Conservation (phyloP, 2,113 vertebrate species). For the Gobius niger region DNA sequence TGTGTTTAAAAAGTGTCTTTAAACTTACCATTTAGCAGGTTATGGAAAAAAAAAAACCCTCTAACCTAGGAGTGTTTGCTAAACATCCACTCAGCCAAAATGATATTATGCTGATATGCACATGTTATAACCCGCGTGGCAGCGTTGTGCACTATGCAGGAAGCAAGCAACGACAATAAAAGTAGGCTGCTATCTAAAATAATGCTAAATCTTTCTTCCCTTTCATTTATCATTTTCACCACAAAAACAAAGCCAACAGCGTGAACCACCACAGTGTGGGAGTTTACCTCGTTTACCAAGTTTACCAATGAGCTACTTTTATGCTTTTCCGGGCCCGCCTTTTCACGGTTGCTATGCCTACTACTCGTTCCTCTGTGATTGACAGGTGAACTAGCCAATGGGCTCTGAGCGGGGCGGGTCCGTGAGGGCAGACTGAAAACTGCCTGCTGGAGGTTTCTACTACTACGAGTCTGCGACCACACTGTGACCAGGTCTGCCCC, state of each 20-base stretch:
- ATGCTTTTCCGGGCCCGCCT: constrained; percentile 39
- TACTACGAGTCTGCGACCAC: constrained; percentile 49
- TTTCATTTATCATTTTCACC: not conserved
- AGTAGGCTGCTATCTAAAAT: not conserved
- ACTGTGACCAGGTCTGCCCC: constrained; percentile 33
- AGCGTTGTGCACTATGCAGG: not conserved
- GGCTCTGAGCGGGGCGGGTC: constrained; percentile 44
- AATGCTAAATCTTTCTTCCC: not conserved
- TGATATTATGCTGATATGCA: too few relatives aligned
- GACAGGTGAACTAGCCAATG: constrained; percentile 54
- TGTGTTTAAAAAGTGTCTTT: too few relatives aligned
- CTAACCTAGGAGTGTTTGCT: too few relatives aligned
- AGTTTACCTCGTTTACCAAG: constrained; percentile 8
- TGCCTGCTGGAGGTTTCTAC: constrained; percentile 62
- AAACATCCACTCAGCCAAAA: too few relatives aligned
- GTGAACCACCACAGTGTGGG: constrained; percentile 25
- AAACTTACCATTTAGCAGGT: too few relatives aligned
- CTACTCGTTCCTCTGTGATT: constrained; percentile 41
- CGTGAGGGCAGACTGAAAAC: constrained; percentile 40
- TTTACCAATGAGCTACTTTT: constrained; percentile 40
- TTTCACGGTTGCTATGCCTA: constrained; percentile 73
- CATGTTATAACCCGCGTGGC: too few relatives aligned
- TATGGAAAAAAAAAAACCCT: too few relatives aligned
- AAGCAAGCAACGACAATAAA: not conserved
- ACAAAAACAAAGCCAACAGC: constrained; percentile 2